Conservation (phyloP, 2,797 vertebrate genomes). For the Phrynocephalus guinanensis region DNA sequence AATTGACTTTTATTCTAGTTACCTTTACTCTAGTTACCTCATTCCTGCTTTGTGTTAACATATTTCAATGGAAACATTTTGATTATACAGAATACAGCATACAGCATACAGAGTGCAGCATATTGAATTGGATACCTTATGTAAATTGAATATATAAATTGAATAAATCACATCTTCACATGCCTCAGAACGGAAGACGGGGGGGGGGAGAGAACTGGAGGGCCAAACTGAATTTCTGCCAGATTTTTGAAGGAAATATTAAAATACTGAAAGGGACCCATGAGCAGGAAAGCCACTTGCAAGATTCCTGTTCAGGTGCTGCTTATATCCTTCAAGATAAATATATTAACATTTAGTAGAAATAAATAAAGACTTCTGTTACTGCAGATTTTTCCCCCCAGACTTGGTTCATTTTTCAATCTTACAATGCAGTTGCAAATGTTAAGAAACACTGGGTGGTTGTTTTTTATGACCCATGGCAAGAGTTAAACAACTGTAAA, state of each 20-base stretch:
- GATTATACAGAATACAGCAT: too few relatives aligned
- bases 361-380: background rate
- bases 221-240: background rate
- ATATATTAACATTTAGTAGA: background rate
- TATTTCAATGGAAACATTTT: too few relatives aligned
- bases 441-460: background rate
- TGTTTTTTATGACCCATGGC: conserved; percentile 20
- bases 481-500: conserved; percentile 33
- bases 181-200: background rate
- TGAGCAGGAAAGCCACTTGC: background rate
- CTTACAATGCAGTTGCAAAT: conserved; percentile 29
- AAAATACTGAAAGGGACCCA: background rate
- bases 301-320: background rate
- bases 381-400: conserved; percentile 22
- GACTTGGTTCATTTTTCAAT: background rate
- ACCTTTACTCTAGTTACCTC: too few relatives aligned
- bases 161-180: too few relatives aligned
- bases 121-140: too few relatives aligned
- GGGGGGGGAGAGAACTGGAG: too few relatives aligned
- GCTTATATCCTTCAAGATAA: background rate
- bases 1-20: too few relatives aligned
- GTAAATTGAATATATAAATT: too few relatives aligned
- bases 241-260: background rate
- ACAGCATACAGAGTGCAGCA: too few relatives aligned
- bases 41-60: too few relatives aligned